These are phyloP conservation scores for Xiphydria camelus DNA, from an alignment of 2,888 invertebrate species.

Conservation along the genomic window DNA sequence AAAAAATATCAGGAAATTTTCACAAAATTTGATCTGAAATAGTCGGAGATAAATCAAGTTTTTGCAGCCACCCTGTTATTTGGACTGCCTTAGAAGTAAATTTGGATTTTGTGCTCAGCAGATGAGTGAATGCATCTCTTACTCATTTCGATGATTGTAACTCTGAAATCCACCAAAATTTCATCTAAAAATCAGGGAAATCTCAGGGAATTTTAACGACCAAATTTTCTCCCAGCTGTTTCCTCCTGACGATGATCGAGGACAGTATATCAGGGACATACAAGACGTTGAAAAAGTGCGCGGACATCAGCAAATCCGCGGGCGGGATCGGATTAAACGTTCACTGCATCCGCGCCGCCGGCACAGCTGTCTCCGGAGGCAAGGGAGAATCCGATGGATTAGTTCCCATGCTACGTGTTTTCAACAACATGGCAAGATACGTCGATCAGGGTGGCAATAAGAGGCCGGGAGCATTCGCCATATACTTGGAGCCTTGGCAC, in stretches of 20 bases:
- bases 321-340: constrained; percentile 97
- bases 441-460: constrained; percentile 99
- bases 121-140: too few species aligned
- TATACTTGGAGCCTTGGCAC: constrained; percentile 99
- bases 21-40: too few species aligned
- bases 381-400: constrained; percentile 94
- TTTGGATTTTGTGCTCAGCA: too few species aligned
- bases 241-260: constrained; percentile 89
- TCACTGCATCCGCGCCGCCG: constrained; percentile 91
- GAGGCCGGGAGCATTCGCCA: constrained; percentile 95
- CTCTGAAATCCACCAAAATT: too few species aligned
- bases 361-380: constrained; percentile 90
- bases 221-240: constrained; percentile 69
- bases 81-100: too few species aligned
- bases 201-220: too few species aligned
- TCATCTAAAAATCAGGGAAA: too few species aligned
- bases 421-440: constrained; percentile 93
- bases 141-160: too few species aligned
- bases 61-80: too few species aligned
- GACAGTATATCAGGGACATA: constrained; percentile 97
- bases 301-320: constrained; percentile 93
- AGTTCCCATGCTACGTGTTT: constrained; percentile 94
- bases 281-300: constrained; percentile 89
- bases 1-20: too few species aligned
- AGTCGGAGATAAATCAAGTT: too few species aligned